These are phyloP conservation scores for Mus minutoides DNA, from an alignment of 2,797 vertebrate species.

Conservation along the genomic window DNA sequence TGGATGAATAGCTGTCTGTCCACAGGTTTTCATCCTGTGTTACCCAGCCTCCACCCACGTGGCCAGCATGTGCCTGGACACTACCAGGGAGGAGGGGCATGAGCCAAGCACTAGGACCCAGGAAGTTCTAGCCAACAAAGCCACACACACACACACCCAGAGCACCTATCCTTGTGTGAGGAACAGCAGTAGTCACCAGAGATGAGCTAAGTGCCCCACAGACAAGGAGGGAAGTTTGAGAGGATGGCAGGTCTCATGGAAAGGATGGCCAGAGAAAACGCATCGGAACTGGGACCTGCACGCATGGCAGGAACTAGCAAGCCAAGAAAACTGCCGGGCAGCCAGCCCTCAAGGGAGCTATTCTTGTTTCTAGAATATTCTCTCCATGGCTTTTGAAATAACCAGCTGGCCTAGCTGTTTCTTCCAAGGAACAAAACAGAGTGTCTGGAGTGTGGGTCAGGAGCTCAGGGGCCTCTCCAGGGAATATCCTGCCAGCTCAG, in stretches of 20 bases:
- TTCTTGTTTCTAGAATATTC: not conserved
- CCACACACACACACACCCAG: too few relatives aligned
- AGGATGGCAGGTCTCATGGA: not conserved
- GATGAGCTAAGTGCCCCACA: accelerated
- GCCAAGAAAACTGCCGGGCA: not conserved
- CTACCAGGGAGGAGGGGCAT: accelerated
- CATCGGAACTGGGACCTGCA: accelerated
- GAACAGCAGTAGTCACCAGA: not conserved
- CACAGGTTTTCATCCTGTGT: accelerated
- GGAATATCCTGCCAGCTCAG: too few relatives aligned
- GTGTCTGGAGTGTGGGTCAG: accelerated
- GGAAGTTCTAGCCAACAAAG: not conserved
- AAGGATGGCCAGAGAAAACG: accelerated
- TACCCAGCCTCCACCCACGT: accelerated
- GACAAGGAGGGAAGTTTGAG: too few relatives aligned
- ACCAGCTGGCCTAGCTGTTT: not conserved
- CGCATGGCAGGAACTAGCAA: accelerated
- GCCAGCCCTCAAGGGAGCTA: accelerated
- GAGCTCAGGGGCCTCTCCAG: not conserved
- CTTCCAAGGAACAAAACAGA: not conserved
- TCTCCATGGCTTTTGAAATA: not conserved
- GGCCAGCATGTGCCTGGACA: not conserved
- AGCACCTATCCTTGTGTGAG: not conserved
- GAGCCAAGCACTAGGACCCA: not conserved
- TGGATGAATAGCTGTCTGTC: too few relatives aligned